phyloP scores from a whole-genome alignment of 2,888 invertebrate species.

The Leptopterna dolabrata region DNA sequence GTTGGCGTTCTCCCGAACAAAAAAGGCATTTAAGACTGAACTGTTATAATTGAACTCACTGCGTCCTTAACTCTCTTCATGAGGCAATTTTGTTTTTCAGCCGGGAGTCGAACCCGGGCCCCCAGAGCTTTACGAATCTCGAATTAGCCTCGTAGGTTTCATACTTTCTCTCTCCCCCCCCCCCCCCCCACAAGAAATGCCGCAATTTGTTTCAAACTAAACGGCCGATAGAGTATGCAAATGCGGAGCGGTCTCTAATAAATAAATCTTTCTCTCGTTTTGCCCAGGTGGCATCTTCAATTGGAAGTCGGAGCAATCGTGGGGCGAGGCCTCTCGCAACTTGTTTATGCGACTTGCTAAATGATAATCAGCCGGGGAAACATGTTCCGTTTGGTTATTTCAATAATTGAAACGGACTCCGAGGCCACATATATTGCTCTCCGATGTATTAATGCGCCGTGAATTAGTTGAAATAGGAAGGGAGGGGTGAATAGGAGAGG shows the following conservation, averaged over 20 bases:
- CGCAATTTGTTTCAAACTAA: not conserved
- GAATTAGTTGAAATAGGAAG: not conserved
- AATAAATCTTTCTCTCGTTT: not conserved
- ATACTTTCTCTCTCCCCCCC: not conserved
- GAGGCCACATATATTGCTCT: not conserved
- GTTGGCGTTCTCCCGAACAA: no score
- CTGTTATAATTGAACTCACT: no score
- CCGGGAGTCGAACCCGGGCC: no score
- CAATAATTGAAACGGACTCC: not conserved
- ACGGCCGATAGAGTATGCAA: not conserved
- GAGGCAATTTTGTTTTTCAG: no score
- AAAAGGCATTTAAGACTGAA: no score
- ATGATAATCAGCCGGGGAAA: not conserved
- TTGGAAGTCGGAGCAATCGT: not conserved
- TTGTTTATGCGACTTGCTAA: not conserved
- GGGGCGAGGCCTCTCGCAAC: not conserved
- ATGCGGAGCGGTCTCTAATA: not conserved
- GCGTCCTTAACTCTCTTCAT: no score
- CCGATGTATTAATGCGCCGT: not conserved
- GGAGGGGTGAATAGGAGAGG: no score
- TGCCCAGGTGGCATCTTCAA: not conserved
- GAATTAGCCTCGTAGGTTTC: no score
- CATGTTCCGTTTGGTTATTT: not conserved
- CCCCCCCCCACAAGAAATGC: not conserved
- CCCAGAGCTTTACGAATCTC: no score